Percentiles rank a stretch among this genome's conserved stretches.
phyloP scores from a whole-genome alignment of 92 coral and sea anemone genomes.

The Heteractis magnifica region DNA sequence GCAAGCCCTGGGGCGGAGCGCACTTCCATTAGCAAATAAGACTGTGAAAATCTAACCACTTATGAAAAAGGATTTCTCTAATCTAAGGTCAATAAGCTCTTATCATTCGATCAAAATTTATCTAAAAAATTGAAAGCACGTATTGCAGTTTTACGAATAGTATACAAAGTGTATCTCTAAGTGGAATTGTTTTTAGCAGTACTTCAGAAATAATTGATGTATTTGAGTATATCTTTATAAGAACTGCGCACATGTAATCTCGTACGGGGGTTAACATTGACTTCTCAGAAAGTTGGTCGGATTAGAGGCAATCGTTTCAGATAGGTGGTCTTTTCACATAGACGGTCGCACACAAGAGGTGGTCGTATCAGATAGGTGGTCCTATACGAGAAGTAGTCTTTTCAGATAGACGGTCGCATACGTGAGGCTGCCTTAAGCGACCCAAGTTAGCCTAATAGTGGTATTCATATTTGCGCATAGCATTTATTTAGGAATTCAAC shows the following conservation, averaged over 20 bases:
- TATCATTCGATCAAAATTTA: neutral
- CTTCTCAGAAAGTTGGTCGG: neutral
- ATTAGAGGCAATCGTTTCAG: neutral
- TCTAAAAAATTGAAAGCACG: neutral
- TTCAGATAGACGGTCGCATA: neutral
- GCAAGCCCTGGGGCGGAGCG: neutral
- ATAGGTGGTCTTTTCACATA: neutral
- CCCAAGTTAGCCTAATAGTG: neutral
- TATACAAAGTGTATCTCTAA: neutral
- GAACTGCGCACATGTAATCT: neutral
- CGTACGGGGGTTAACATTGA: neutral
- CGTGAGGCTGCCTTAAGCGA: neutral
- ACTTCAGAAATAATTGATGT: no score
- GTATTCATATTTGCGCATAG: neutral
- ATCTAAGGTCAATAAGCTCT: neutral
- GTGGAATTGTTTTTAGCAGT: no score
- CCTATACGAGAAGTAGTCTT: neutral
- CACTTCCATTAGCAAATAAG: no score
- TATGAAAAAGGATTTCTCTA: neutral
- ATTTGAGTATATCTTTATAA: neutral
- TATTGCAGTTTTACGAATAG: neutral
- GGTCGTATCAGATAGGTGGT: neutral
- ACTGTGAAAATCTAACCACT: neutral
- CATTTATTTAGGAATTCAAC: neutral
- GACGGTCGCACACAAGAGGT: neutral